phyloP scores from a whole-genome alignment of 92 coral and sea anemone species.

The Zoanthus gigantus region DNA sequence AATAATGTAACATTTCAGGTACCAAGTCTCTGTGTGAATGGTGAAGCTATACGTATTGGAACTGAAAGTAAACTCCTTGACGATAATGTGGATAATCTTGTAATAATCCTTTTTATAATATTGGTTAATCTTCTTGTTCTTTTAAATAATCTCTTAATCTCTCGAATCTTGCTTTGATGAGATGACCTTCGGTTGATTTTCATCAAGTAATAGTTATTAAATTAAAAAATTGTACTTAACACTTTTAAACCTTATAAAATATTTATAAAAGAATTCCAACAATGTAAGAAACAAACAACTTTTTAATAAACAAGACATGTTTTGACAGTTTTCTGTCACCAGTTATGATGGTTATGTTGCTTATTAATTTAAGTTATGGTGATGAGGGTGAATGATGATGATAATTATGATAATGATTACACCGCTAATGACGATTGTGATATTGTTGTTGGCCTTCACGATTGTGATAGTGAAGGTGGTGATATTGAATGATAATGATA shows the following conservation, averaged over 20 bases:
- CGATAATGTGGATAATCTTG: constrained; percentile 86
- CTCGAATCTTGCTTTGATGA: not conserved
- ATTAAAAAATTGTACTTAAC: not conserved
- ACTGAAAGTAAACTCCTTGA: constrained; percentile 53
- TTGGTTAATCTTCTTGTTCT: not conserved
- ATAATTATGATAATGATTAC: not conserved
- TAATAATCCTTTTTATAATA: constrained; percentile 47
- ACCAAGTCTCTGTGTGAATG: constrained; percentile 88
- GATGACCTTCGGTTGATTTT: not conserved
- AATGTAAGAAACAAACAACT: not conserved
- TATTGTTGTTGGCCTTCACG: no score
- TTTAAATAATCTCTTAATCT: not conserved
- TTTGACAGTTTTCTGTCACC: no score
- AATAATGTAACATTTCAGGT: constrained; percentile 65
- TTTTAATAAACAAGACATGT: no score
- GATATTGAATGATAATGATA: no score
- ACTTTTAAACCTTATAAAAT: not conserved
- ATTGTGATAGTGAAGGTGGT: no score
- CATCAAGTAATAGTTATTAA: not conserved
- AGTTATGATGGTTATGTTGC: no score
- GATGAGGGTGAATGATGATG: no score
- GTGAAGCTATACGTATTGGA: constrained; percentile 71
- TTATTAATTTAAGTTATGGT: no score
- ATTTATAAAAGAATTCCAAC: not conserved
- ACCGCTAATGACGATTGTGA: not conserved